phyloP scores from a whole-genome alignment of 2,113 vertebrate genomes.

The Bubo bubo region DNA sequence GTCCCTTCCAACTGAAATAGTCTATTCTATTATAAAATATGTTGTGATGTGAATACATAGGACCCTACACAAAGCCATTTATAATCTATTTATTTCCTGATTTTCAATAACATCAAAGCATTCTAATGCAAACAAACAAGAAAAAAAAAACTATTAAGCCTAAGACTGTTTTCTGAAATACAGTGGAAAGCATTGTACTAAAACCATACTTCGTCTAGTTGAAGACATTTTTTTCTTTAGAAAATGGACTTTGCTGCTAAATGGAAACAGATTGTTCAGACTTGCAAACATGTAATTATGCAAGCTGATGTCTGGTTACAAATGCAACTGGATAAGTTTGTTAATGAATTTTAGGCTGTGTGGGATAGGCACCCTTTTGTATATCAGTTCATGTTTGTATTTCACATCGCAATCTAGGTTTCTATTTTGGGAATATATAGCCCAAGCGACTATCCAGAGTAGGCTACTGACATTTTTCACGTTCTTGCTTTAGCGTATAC shows the following conservation, averaged over 20 bases:
- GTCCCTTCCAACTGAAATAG: background rate
- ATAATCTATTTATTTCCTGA: background rate
- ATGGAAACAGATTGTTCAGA: background rate
- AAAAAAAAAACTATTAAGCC: background rate
- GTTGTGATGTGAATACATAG: background rate
- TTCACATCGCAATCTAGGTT: background rate
- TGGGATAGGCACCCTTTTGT: background rate
- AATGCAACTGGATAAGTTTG: background rate
- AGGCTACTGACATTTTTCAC: background rate
- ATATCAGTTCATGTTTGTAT: background rate
- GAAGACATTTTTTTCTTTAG: background rate
- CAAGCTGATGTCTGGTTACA: background rate
- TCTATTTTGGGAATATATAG: background rate
- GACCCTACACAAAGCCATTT: background rate
- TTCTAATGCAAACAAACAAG: background rate
- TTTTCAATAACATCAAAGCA: background rate
- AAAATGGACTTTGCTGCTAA: background rate
- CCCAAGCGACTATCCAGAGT: background rate
- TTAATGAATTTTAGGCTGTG: background rate
- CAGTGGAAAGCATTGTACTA: background rate
- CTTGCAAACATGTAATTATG: background rate
- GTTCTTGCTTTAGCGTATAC: background rate
- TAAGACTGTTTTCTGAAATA: background rate
- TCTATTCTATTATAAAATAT: background rate
- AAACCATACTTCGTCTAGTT: background rate